These are phyloP conservation scores for Macrostomum lignano DNA, from an alignment of 1,140 invertebrate genomes.

Conservation along the genomic window DNA sequence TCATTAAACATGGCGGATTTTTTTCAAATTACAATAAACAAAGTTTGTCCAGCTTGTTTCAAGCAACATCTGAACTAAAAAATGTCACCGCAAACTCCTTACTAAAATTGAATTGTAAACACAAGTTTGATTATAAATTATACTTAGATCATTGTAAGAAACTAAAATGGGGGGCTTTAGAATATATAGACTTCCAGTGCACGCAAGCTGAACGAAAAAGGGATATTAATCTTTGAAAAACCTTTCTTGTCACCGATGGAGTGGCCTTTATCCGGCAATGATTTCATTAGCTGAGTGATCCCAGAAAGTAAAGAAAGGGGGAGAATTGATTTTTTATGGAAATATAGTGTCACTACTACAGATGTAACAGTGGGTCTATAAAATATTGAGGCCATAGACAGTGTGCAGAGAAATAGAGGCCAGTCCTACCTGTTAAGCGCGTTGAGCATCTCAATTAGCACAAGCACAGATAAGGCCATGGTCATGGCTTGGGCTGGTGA, in stretches of 20 bases:
- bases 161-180: no score
- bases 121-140: no score
- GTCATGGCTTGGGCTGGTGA: conserved; percentile 23
- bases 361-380: conserved; percentile 1
- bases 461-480: conserved; percentile 28
- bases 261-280: not conserved
- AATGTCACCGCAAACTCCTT: no score
- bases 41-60: not conserved
- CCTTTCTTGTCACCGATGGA: no score
- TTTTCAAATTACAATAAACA: not conserved
- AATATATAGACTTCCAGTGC: not conserved
- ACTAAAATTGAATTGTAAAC: no score
- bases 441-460: conserved; percentile 28
- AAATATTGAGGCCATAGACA: not conserved
- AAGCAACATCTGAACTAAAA: not conserved
- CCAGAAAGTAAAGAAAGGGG: not conserved
- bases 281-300: conserved; percentile 1
- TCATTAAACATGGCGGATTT: conserved; percentile 23
- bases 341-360: not conserved
- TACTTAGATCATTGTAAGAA: no score
- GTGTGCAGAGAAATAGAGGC: conserved; percentile 11
- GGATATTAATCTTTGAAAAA: conserved; percentile 1
- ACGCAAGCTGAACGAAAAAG: not conserved
- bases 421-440: conserved; percentile 25
- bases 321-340: conserved; percentile 1